Conservation (phyloP, 1,140 invertebrate genomes). For the Metopolophium dirhodum region DNA sequence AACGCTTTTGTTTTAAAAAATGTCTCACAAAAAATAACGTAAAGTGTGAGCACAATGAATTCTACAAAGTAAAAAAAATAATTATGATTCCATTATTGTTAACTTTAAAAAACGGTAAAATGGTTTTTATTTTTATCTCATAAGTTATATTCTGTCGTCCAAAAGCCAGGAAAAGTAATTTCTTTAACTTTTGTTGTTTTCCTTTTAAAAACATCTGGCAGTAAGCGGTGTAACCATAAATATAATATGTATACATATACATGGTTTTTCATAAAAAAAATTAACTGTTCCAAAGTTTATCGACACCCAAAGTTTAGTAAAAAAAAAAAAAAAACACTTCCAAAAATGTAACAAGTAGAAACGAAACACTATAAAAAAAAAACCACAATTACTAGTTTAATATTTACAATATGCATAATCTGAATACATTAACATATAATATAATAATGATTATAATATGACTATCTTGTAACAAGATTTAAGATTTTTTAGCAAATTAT, state of each 20-base stretch:
- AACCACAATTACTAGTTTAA: neutral
- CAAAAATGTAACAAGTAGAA: neutral
- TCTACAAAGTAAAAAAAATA: neutral
- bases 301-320: neutral
- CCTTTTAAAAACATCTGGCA: constrained; percentile 36
- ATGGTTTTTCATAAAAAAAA: neutral
- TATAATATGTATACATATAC: neutral
- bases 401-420: neutral
- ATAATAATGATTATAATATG: neutral
- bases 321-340: neutral
- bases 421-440: neutral
- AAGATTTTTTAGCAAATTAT: neutral
- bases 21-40: constrained; percentile 15
- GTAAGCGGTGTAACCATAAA: neutral
- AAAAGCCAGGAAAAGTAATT: constrained; percentile 6
- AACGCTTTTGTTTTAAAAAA: constrained; percentile 17
- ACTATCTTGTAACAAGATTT: neutral
- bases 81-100: constrained; percentile 27
- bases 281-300: neutral
- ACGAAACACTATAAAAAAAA: neutral
- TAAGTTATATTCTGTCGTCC: constrained; percentile 5
- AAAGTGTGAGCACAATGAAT: neutral
- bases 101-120: neutral
- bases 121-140: neutral
- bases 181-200: constrained; percentile 4